Base-by-base conservation (phyloP, 1,140 invertebrate genomes). In the Pseudomyrmex dendroicus region DNA sequence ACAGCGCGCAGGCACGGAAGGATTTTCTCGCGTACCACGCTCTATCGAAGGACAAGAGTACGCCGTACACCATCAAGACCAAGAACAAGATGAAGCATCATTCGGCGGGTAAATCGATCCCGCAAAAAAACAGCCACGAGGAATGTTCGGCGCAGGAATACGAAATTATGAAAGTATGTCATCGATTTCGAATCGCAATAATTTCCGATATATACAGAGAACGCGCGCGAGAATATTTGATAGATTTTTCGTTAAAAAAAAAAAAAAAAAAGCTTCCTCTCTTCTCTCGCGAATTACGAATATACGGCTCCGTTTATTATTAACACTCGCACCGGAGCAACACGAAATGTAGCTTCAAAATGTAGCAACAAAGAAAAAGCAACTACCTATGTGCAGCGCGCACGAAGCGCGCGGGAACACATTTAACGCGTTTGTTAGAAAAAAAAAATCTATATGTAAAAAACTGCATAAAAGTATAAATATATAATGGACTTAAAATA, bases 81-180 rank as follows among this genome's bases (percentile, higher is more conserved):
- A 82, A 68, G 82, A 90, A 64, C 82, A 84, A 84, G 86, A 89
- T 85, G 63, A 92, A 90, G 70, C 84, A 91, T 50, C 89, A 92
- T 57, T 63, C 84, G 57, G 86, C 83, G 56, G 90, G 89, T 61
- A 93, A 93, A 76, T 76, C 89, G 66, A 86, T 93, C n/a, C 46
- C 63, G 25, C 91, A 91, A 44, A 89, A 73, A 35, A 88, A 93
- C 73, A 90, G 92, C 57, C 90, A 93, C 50, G 91, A 94, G 48
- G 94, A 95, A 52, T 96, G 96, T 90, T 95, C 96, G n/a, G 94
- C 96, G 82, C 95, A 96, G 84, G 95, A 96, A 92, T 96, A 96
- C 90, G 96, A 96, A 94, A 96, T 96, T 84, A 96, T 96, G 94
- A 96, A 96, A 95, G 96, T 96, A 91, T n/a, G 46, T 80, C 57